Conservation (phyloP, 2,113 vertebrate genomes). For the Notarius lentiginosus region DNA sequence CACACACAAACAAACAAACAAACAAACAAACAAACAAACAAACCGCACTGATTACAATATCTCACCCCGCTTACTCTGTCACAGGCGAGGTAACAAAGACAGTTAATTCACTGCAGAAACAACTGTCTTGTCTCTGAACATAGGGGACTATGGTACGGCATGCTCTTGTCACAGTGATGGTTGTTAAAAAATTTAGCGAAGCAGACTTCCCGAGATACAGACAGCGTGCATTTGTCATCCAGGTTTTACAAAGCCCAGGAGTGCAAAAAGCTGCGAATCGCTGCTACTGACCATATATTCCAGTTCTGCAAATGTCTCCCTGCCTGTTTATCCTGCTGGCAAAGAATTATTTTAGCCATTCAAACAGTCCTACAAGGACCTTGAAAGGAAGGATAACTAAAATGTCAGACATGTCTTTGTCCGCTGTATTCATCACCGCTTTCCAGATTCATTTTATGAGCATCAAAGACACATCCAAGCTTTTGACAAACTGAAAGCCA, state of each 20-base stretch:
- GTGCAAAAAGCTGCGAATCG: slow-evolving; percentile 43
- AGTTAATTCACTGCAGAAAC: slow-evolving; percentile 1
- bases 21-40: no score
- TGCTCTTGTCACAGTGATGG: background rate
- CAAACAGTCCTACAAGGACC: background rate
- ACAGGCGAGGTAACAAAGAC: background rate
- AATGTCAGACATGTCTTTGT: background rate
- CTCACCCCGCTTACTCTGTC: no score
- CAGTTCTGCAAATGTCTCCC: slow-evolving; percentile 48
- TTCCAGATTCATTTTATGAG: background rate
- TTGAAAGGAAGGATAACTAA: background rate
- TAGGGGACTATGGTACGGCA: background rate
- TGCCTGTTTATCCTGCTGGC: slow-evolving; percentile 37
- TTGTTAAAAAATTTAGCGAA: slow-evolving; percentile 39
- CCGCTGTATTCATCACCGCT: background rate
- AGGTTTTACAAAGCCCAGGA: slow-evolving; percentile 44
- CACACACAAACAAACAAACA: no score
- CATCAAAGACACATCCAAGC: background rate
- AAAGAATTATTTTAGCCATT: slow-evolving; percentile 6
- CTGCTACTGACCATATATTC: slow-evolving; percentile 37
- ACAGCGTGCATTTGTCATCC: slow-evolving; percentile 47
- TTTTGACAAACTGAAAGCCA: background rate
- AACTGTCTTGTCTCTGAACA: background rate
- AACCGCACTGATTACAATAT: no score
- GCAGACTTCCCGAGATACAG: slow-evolving; percentile 29